Conservation (phyloP, 2,888 invertebrate species). For the Nomada lathburiana region DNA sequence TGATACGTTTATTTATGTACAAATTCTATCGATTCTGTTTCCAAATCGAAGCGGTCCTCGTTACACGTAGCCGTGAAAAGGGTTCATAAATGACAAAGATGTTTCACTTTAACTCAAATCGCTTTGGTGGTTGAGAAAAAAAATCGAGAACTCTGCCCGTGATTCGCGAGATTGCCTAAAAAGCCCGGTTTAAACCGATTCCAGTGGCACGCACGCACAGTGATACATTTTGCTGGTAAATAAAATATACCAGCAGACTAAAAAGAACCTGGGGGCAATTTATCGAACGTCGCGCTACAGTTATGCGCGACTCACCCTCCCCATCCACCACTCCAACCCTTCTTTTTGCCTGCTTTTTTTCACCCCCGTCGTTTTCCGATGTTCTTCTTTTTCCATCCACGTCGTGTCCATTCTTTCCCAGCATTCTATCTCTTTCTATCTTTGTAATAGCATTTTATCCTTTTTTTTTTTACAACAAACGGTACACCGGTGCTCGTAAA, state of each 20-base stretch:
- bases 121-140: not conserved
- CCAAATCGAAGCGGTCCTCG: too few species aligned
- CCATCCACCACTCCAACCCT: not conserved
- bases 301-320: conserved; percentile 51
- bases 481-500: conserved; percentile 65
- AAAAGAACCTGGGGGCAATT: conserved; percentile 70
- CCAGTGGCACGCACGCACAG: conserved; percentile 37
- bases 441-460: not conserved
- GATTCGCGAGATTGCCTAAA: conserved; percentile 18
- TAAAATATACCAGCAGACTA: conserved; percentile 73
- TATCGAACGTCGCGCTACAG: conserved; percentile 70
- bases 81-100: too few species aligned
- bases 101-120: not conserved
- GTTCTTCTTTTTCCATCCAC: not conserved
- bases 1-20: too few species aligned
- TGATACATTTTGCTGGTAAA: conserved; percentile 69
- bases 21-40: too few species aligned
- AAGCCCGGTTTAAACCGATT: conserved; percentile 44
- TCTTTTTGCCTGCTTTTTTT: conserved; percentile 16
- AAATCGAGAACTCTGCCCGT: conserved; percentile 11
- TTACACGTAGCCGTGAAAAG: too few species aligned
- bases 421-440: not conserved
- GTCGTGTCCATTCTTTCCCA: conserved; percentile 4
- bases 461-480: conserved; percentile 12
- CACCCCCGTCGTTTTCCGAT: conserved; percentile 3